Base-by-base conservation (phyloP, 2,113 vertebrate genomes). In the Lucifuga dentata region DNA sequence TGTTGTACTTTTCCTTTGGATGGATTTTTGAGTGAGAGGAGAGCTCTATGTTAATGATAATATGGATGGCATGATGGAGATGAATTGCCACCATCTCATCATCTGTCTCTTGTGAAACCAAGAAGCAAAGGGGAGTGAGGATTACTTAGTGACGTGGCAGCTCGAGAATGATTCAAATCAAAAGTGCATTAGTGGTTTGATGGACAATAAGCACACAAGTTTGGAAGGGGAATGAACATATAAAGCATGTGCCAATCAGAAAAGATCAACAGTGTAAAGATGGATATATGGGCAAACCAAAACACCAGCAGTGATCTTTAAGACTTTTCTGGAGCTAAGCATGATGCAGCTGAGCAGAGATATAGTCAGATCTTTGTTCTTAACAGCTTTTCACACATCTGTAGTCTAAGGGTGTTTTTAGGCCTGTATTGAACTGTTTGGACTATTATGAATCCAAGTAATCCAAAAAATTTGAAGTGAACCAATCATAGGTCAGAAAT, bases 141-240 rank as follows among this genome's bases (percentile, higher is more conserved):
- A 36, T 26, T 72, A 55, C 68, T 75, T 81, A 59, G 55, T 40
- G 78, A 49, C 70, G 74, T 21, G 39, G 45, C 49, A 63, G 62
- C 71, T 83, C 77, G 76, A 40, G 60, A 56, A 78, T 56, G 73
- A 85, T 72, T 80, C 57, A 62, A 73, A 84, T 84, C 63, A 75
- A 81, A 89, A 73, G 68, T 84, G 66, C 70, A 84, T 83, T 77
- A 86, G 61, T 45, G 24, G 36, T 81, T 62, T 80, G 62, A 89
- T 76, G 70, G 73, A 73, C 70, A 78, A 67, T 66, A 48, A 53
- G 78, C 45, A 33, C 73, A 50, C 13, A 39, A 46, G 49, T 52
- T 71, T 40, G 46, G 55, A 39, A 36, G 52, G 35, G 10, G 39
- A 13, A 45, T 55, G 71, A 65, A 80, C 49, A 51, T 56, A 59